Percentiles rank a stretch among this genome's conserved stretches.
phyloP scores from a whole-genome alignment of 2,888 invertebrate genomes.

The Drosophila rubida region DNA sequence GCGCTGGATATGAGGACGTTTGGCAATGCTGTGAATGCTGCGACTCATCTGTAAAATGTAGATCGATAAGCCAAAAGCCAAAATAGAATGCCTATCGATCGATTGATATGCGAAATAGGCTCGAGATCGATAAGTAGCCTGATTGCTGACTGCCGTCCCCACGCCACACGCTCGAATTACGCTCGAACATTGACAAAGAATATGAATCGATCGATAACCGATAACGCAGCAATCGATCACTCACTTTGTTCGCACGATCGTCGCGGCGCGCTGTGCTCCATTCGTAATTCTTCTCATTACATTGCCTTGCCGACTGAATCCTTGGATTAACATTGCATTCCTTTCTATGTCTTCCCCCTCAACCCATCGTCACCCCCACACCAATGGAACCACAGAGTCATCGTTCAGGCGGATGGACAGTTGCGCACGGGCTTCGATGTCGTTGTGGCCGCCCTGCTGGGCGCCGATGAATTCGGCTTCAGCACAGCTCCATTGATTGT shows the following conservation, averaged over 20 bases:
- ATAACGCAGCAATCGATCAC: constrained; percentile 48
- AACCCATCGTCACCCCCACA: constrained; percentile 27
- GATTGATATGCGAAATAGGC: neutral
- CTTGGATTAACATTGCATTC: constrained; percentile 70
- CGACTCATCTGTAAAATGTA: neutral
- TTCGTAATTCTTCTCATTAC: constrained; percentile 83
- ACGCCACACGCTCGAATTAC: constrained; percentile 39
- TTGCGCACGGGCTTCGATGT: constrained; percentile 98
- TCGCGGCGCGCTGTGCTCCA: constrained; percentile 77
- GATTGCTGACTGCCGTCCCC: constrained; percentile 41
- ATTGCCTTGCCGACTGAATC: constrained; percentile 52
- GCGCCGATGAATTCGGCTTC: constrained; percentile 99
- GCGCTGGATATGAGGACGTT: constrained; percentile 24
- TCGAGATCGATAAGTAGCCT: constrained; percentile 22
- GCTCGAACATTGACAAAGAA: neutral
- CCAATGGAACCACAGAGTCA: constrained; percentile 87
- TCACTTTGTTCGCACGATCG: constrained; percentile 70
- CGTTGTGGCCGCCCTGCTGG: constrained; percentile 96
- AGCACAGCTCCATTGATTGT: constrained; percentile 99
- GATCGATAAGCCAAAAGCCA: neutral
- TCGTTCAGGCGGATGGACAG: constrained; percentile 98
- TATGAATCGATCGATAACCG: constrained; percentile 2
- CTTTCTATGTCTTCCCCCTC: constrained; percentile 76
- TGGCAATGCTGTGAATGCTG: neutral
- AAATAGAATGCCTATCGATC: neutral